A percentile compares a stretch with the other conserved stretches of the same genome.
Conservation (phyloP, 2,113 vertebrate species). For the Phyllostomus discolor region DNA sequence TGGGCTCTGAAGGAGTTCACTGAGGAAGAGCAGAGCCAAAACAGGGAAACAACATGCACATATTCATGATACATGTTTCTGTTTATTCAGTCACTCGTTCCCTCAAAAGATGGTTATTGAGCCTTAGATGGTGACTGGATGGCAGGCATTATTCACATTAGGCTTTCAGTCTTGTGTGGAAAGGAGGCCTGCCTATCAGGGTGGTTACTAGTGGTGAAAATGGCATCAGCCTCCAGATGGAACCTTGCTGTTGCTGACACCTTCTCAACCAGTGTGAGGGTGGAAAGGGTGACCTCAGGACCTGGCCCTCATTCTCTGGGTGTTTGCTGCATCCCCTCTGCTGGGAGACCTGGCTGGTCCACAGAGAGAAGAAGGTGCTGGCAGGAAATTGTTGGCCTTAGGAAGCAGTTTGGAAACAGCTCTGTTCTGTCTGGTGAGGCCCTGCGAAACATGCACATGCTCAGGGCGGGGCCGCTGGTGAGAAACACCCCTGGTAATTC, state of each 20-base stretch:
- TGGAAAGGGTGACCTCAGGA: fast-evolving
- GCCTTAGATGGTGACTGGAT: neutral
- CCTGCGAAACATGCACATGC: neutral
- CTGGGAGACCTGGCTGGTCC: neutral
- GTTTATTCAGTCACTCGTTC: neutral
- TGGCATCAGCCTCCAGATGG: neutral
- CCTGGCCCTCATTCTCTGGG: neutral
- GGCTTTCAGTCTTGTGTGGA: neutral
- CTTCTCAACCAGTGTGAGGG: neutral
- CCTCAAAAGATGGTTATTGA: neutral
- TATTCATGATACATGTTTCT: neutral
- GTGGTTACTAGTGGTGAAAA: neutral
- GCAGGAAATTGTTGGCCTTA: neutral
- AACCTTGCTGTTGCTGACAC: neutral
- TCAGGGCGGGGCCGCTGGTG: neutral
- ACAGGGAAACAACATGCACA: neutral
- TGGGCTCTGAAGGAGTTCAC: neutral
- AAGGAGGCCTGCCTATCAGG: neutral
- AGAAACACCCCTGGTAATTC: neutral
- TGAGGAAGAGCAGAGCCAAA: neutral
- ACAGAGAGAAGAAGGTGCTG: neutral
- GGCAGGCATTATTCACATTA: neutral
- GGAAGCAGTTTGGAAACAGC: neutral
- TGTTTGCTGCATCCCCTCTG: neutral
- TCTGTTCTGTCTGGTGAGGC: neutral